Evolutionary conservation across 1,140 invertebrate species (phyloP).

Genomic region (Andricus grossulariae): DNA sequence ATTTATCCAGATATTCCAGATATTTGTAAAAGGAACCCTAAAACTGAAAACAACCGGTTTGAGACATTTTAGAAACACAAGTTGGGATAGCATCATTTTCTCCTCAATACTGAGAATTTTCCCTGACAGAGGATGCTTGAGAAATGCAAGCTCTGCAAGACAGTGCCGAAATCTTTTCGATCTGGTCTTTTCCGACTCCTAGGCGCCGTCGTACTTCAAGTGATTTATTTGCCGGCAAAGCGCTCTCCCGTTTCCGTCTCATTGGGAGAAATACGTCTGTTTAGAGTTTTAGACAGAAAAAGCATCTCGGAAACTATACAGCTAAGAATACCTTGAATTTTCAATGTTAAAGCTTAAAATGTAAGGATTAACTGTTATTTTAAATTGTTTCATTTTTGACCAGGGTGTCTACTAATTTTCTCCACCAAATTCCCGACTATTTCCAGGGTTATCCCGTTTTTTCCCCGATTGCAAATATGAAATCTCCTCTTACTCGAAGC

Average conservation of each 20-base stretch:
- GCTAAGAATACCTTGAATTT: not conserved
- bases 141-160: conserved; percentile 24
- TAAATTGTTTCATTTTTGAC: too few species aligned
- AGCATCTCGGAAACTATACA: not conserved
- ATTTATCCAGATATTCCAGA: too few species aligned
- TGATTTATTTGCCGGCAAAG: conserved; percentile 34
- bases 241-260: conserved; percentile 14
- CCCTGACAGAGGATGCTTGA: conserved; percentile 1
- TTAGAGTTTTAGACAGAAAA: not conserved
- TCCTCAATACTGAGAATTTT: conserved; percentile 21
- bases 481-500: too few species aligned
- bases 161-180: conserved; percentile 22
- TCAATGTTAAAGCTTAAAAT: too few species aligned
- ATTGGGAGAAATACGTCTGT: not conserved
- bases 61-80: not conserved
- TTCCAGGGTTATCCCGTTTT: too few species aligned
- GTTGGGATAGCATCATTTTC: conserved; percentile 15
- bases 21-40: not conserved
- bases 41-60: conserved; percentile 24
- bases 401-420: too few species aligned
- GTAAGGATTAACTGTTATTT: too few species aligned
- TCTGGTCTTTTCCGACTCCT: conserved; percentile 22
- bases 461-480: too few species aligned
- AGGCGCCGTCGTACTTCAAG: conserved; percentile 17
- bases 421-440: too few species aligned